These are phyloP conservation scores for Harlomillsia oculata DNA, from an alignment of 1,140 invertebrate genomes.

Conservation along the genomic window DNA sequence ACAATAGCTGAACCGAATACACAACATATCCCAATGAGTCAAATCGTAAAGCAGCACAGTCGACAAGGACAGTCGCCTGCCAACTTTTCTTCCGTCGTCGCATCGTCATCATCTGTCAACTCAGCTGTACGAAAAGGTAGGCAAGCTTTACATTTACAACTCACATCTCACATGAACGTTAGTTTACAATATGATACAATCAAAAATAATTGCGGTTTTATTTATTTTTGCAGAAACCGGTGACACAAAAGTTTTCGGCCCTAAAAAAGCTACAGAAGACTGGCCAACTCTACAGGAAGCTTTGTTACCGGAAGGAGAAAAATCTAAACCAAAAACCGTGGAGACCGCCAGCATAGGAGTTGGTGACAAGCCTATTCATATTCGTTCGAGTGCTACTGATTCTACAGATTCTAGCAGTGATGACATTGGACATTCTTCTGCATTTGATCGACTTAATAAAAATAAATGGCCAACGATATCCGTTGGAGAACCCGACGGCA, in stretches of 20 bases:
- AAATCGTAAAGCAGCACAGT: too few species aligned
- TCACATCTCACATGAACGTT: too few species aligned
- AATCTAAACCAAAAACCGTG: neutral
- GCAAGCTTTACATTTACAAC: too few species aligned
- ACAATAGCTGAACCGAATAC: too few species aligned
- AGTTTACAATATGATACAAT: too few species aligned
- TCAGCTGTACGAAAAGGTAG: too few species aligned
- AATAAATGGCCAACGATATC: slow-evolving; percentile 21
- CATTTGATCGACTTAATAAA: neutral
- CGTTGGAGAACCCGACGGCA: too few species aligned
- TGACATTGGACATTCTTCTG: slow-evolving; percentile 1
- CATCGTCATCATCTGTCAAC: too few species aligned
- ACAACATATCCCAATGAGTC: too few species aligned
- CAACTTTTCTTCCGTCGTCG: too few species aligned
- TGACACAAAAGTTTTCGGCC: neutral
- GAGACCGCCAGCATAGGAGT: neutral
- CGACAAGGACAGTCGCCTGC: too few species aligned
- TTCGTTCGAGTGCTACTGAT: slow-evolving; percentile 24
- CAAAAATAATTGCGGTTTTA: neutral
- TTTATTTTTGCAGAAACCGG: slow-evolving; percentile 7
- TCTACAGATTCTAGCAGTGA: slow-evolving; percentile 21
- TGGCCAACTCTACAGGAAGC: slow-evolving; percentile 29
- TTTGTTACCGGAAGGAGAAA: neutral
- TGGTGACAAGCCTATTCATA: neutral
- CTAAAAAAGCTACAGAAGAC: slow-evolving; percentile 17